Evolutionary conservation across 1,140 invertebrate genomes (phyloP), one percentile per base, ranked within the genome.

Genomic region (Colletes gigas): DNA sequence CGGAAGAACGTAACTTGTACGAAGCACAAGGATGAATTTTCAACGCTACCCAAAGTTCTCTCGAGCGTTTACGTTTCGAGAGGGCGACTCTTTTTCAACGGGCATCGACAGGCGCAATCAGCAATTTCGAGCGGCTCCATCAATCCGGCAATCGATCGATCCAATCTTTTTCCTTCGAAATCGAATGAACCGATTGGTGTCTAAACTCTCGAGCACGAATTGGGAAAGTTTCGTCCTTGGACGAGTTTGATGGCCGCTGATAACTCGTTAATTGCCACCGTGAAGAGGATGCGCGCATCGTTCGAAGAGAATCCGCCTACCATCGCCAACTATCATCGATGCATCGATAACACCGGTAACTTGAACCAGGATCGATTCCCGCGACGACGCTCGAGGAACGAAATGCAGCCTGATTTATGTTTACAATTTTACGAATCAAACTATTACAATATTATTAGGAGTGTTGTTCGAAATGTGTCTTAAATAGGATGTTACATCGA

Each of bases 141-240:
- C 50, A 15, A 30, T 44, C 44, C 30, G 77, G 15, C 59, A 65
- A 73, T 65, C 77, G 44, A 47, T 47, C 44, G 47, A 72, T 63
- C 50, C 68, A 78, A 78, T 79, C 52, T 73, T n/a, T 50, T 30
- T 10, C 10, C 19, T 15, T n/a, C 59, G 30, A 14, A n/a, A 30
- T 39, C 15, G 59, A 47, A 55, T 15, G 30, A 60, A 55, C 12
- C 39, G 15, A 55, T 63, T 15, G n/a, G 65, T 39, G 39, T 62
- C 75, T 60, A 69, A 62, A 30, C n/a, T n/a, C 39, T 17, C 60
- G 41, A 14, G 10, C 39, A 3, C 21, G 19, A n/a, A 5, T 14
- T 10, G 59, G 10, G 50, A 30, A 78, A 65, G n/a, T 73, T 54
- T 41, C 60, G 55, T 52, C 68, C 71, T 62, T 71, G 67, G 15